These are phyloP conservation scores for Pantherophis vulpinus DNA, from an alignment of 2,797 vertebrate genomes.

Conservation along the genomic window DNA sequence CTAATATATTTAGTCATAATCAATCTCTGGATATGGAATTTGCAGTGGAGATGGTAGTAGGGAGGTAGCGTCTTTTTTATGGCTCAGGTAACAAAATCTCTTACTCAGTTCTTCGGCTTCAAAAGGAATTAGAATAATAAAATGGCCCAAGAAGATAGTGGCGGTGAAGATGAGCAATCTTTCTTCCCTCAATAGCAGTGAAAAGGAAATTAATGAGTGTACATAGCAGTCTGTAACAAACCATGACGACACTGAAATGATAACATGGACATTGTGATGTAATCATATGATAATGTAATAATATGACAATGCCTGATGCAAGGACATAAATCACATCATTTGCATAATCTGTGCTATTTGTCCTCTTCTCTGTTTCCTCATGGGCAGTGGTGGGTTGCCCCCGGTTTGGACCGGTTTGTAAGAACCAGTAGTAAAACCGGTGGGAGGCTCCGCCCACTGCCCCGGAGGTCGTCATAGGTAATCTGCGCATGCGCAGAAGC, in stretches of 20 bases:
- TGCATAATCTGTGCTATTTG: not conserved
- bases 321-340: not conserved
- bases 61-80: not conserved
- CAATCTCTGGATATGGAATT: not conserved
- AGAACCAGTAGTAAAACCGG: too few species aligned
- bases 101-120: not conserved
- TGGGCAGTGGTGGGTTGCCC: not conserved
- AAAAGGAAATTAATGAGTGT: not conserved
- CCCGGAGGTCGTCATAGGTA: too few species aligned
- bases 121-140: not conserved
- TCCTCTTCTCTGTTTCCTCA: not conserved
- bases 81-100: not conserved
- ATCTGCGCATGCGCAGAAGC: too few species aligned
- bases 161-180: not conserved
- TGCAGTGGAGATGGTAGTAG: not conserved
- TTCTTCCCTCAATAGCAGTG: not conserved
- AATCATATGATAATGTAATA: not conserved
- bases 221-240: not conserved
- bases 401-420: too few species aligned
- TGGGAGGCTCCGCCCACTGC: too few species aligned
- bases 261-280: not conserved
- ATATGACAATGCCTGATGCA: not conserved
- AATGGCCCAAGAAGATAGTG: not conserved
- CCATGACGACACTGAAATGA: not conserved
- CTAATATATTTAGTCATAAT: not conserved